Evolutionary conservation across 2,797 vertebrate genomes (phyloP).

Genomic region (Thamnophis elegans): DNA sequence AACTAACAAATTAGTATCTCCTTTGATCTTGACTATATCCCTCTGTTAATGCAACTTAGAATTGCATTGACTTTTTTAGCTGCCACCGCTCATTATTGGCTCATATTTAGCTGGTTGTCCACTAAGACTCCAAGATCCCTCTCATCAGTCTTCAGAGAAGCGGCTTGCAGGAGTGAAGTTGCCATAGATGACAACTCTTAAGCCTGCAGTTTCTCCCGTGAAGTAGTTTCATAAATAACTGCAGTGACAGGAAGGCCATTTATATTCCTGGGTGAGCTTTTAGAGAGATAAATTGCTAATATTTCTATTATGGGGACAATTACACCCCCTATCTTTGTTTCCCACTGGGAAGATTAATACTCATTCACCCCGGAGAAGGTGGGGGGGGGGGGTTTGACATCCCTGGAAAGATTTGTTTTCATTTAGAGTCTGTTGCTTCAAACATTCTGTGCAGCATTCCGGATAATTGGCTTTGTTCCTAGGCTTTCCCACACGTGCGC

Average conservation of each 20-base stretch:
- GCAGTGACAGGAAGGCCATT: background rate
- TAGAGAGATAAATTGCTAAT: conserved; percentile 13
- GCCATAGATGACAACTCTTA: background rate
- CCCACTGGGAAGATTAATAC: conserved; percentile 4
- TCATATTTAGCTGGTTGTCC: no score
- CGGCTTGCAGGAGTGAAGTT: background rate
- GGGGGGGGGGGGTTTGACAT: background rate
- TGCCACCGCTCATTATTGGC: no score
- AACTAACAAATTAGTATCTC: no score
- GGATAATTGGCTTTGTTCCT: background rate
- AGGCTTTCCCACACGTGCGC: background rate
- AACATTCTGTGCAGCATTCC: background rate
- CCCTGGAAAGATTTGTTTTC: background rate
- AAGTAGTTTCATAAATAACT: background rate
- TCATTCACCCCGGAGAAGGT: background rate
- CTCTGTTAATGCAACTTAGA: no score
- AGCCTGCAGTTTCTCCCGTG: background rate
- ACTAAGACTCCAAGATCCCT: no score
- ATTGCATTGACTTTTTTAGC: no score
- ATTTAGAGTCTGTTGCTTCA: background rate
- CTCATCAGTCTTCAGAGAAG: background rate
- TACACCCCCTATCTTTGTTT: background rate
- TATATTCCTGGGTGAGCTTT: background rate
- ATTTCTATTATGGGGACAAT: conserved; percentile 11
- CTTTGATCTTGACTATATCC: no score